These are phyloP conservation scores for Drosophila ercepeae DNA, from an alignment of 1,140 invertebrate species.

Conservation along the genomic window DNA sequence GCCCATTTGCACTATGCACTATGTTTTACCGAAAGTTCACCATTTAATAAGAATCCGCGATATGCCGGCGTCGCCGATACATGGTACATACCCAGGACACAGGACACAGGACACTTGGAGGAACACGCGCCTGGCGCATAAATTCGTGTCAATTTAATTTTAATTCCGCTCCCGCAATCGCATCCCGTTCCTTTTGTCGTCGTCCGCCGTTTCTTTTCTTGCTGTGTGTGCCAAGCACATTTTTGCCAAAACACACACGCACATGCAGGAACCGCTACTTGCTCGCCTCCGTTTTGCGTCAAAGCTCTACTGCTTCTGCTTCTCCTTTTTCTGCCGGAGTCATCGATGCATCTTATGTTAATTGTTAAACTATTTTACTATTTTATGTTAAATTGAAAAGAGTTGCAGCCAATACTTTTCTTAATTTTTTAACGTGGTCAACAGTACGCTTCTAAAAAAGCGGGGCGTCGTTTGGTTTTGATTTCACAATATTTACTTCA, in stretches of 20 bases:
- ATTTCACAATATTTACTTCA: background rate
- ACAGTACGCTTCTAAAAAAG: background rate
- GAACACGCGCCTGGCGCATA: conserved; percentile 63
- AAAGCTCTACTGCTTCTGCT: background rate
- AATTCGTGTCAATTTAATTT: conserved; percentile 68
- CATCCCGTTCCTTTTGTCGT: conserved; percentile 42
- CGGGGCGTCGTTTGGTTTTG: background rate
- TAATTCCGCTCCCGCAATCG: conserved; percentile 51
- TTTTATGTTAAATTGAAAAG: conserved; percentile 7
- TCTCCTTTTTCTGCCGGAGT: conserved; percentile 24
- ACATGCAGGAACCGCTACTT: conserved; percentile 69
- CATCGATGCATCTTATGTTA: conserved; percentile 29
- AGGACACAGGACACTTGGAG: conserved; percentile 33
- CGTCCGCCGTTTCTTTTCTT: conserved; percentile 29
- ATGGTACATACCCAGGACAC: too few relatives aligned
- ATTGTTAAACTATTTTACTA: conserved; percentile 34
- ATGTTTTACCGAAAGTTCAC: conserved; percentile 16
- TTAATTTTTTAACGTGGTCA: background rate
- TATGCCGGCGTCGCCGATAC: conserved; percentile 36
- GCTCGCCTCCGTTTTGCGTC: conserved; percentile 5
- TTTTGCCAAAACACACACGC: conserved; percentile 53
- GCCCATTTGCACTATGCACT: conserved; percentile 21
- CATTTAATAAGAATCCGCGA: conserved; percentile 19
- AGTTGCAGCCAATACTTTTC: background rate
- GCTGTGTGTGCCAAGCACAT: conserved; percentile 62